Conservation (phyloP, 92 coral and sea anemone genomes). For the Epizoanthus fatuus region DNA sequence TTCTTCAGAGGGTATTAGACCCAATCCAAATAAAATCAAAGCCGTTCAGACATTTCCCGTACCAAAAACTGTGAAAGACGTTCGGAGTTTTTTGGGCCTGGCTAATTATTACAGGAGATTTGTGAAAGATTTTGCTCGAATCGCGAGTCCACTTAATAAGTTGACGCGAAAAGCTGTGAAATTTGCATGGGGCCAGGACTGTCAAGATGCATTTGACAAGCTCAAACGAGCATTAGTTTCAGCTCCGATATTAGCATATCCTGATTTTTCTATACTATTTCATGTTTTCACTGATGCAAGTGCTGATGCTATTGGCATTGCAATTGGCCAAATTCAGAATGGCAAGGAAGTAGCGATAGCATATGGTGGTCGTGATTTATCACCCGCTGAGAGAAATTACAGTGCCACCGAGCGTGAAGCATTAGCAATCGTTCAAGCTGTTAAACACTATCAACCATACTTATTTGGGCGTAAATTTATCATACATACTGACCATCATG, state of each 20-base stretch:
- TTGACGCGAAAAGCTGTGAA: constrained; percentile 34
- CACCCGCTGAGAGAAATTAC: too few species aligned
- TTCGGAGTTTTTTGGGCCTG: constrained; percentile 19
- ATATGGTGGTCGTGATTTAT: too few species aligned
- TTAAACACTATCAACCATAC: too few species aligned
- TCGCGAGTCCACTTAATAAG: constrained; percentile 29
- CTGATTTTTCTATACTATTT: constrained; percentile 32
- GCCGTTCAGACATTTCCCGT: constrained; percentile 24
- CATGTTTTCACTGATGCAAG: constrained; percentile 46
- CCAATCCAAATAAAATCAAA: constrained; percentile 8
- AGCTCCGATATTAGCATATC: constrained; percentile 38
- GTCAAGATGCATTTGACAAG: constrained; percentile 44
- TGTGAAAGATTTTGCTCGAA: constrained; percentile 36
- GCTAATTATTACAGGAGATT: constrained; percentile 45
- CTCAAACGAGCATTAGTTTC: constrained; percentile 22
- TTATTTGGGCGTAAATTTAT: too few species aligned
- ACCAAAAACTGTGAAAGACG: constrained; percentile 2
- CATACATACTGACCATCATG: neutral
- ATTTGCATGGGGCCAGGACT: constrained; percentile 19
- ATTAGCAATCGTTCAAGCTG: too few species aligned
- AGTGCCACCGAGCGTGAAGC: too few species aligned
- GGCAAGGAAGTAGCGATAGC: too few species aligned
- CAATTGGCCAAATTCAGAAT: too few species aligned
- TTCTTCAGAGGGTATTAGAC: constrained; percentile 22
- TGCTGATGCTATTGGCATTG: neutral